A percentile compares a stretch with the other conserved stretches of the same genome.
phyloP scores from a whole-genome alignment of 2,113 vertebrate species.

The Theristicus caerulescens region DNA sequence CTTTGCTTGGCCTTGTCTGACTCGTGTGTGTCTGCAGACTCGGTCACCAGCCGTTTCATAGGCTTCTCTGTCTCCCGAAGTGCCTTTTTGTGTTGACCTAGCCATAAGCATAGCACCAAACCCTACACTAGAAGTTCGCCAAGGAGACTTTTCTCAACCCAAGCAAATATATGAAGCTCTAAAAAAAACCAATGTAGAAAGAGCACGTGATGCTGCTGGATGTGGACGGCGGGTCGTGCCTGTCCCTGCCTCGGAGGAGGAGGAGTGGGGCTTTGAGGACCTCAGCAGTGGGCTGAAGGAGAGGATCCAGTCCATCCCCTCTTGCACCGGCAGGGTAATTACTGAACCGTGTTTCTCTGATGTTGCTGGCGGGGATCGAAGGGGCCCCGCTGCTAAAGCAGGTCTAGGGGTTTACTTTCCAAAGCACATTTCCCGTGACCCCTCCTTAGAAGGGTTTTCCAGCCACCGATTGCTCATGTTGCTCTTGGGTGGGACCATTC shows the following conservation, averaged over 20 bases:
- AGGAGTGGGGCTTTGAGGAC: neutral
- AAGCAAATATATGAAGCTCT: neutral
- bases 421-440: rapidly evolving
- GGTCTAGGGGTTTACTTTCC: neutral
- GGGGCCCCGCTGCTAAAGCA: neutral
- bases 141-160: neutral
- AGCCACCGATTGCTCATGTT: neutral
- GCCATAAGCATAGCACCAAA: too few relatives aligned
- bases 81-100: neutral
- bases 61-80: neutral
- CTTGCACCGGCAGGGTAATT: neutral
- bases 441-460: neutral
- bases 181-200: neutral
- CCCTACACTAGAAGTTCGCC: neutral
- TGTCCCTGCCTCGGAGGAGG: neutral
- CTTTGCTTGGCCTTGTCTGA: neutral
- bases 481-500: neutral
- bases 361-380: neutral
- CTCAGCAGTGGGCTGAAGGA: neutral
- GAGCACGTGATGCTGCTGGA: neutral
- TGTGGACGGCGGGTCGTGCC: too few relatives aligned
- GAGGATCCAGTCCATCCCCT: neutral
- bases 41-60: neutral
- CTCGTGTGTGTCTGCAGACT: too few relatives aligned
- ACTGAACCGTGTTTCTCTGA: neutral